Base-by-base conservation (phyloP, 64 coral and sea anemone genomes). In the Pocillopora verrucosa region DNA sequence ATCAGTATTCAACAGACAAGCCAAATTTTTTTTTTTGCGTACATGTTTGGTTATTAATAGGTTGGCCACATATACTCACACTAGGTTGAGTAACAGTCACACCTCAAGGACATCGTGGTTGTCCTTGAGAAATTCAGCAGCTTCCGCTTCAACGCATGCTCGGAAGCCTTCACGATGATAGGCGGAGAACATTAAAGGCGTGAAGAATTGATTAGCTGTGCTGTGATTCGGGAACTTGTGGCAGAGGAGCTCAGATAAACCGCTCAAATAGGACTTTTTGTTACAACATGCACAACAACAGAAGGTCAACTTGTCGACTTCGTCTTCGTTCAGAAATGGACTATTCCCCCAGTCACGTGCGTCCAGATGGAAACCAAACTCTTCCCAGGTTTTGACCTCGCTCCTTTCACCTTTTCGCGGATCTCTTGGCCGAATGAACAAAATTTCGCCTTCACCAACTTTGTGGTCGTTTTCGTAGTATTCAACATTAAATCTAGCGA, bases 271-370 rank as follows among this genome's bases (percentile, higher is more conserved):
- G 5, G 72, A 56, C 37, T 56, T 56, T 19, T 72, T 61, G 77
- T 94, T 87, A 74, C 92, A 94, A 76, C 87, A 85, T 36, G 73
- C 75, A 69, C 91, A 93, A 60, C 91, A 93, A 35, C 91, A 93
- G 80, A 93, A 93, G 22, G 91, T 93, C 58, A 93, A 74, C 11
- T 80, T 73, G 35, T 89, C 92, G 11, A 89, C 92, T 16, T 94
- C 92, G 4, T 78, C 72, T 59, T 22, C 34, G 2, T 84, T 22
- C 38, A 89, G 57, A 4, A 19, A 26, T 72, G 78, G 58, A 12
- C 80, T 77, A 61, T 75, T 56, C 6, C 37, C 4, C 13, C 86
- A 60, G 16, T 89, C 25, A 58, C 58, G 35, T 11, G 69, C 72
- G 3, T 51, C 41, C 41, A 51, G 41, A 51, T 51, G 41, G 7